A percentile compares a stretch with the other conserved stretches of the same genome.
Conservation (phyloP, 2,888 invertebrate species). For the Temnothorax unifasciatus region DNA sequence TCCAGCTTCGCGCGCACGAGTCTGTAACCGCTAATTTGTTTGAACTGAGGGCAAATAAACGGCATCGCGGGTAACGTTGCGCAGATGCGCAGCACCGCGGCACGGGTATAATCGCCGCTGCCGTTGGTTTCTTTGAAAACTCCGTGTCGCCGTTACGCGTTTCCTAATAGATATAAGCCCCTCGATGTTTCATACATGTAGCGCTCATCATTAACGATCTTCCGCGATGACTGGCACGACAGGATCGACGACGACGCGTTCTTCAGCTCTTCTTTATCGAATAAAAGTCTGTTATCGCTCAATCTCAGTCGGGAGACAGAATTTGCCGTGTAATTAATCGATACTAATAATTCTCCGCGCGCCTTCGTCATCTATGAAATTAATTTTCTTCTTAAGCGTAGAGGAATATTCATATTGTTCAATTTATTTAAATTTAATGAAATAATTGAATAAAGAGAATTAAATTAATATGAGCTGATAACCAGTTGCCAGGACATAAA, state of each 20-base stretch:
- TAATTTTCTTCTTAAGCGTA: neutral
- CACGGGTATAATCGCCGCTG: conserved; percentile 2
- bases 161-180: conserved; percentile 18
- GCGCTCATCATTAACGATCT: conserved; percentile 38
- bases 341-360: conserved; percentile 18
- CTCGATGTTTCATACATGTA: conserved; percentile 2
- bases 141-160: conserved; percentile 29
- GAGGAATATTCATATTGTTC: neutral
- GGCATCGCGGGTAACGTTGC: conserved; percentile 50
- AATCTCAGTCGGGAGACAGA: conserved; percentile 11
- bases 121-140: conserved; percentile 38
- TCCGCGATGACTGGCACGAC: conserved; percentile 25
- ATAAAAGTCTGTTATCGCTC: conserved; percentile 39
- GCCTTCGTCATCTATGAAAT: conserved; percentile 5
- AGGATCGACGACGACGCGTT: neutral
- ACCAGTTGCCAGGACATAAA: neutral
- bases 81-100: conserved; percentile 55
- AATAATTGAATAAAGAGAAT: neutral
- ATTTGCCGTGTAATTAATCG: conserved; percentile 44
- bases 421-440: conserved; percentile 22
- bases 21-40: conserved; percentile 61
- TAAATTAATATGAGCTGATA: neutral
- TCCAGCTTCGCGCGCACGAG: conserved; percentile 31
- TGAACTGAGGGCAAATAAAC: conserved; percentile 66
- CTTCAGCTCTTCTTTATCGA: conserved; percentile 26